Base-by-base conservation (phyloP, 2,888 invertebrate genomes). In the Lottia gigantea region DNA sequence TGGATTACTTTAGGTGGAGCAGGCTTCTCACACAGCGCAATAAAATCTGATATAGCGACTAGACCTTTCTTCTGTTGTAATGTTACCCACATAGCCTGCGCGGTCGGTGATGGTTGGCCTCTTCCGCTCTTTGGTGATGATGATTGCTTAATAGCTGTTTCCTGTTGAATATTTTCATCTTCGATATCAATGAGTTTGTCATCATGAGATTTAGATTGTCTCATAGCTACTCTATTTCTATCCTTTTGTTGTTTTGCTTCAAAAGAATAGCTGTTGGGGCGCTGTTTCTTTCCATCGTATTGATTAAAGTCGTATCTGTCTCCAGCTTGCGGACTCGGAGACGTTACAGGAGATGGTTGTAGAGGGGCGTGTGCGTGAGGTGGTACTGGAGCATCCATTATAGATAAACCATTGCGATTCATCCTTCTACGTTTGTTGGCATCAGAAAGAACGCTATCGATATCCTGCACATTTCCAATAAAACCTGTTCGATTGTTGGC, bases 31-130 rank as follows among this genome's bases (percentile, higher is more conserved):
- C 86, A 87, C n/a, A 87, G 77, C 19, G 75, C 76, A 67, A 87
- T 74, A 66, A 87, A 83, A 64, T 87, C 86, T 12, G 77, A 75
- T 68, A 86, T 86, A 47, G 84, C 83, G 23, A 86, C 85, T 26
- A 82, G 79, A 16, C 86, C 86, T 65, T 83, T 81, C 63, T 80
- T 82, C 62, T 78, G 72, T 66, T 81, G 80, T 11, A 86, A 76
- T 40, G 82, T 76, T 25, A 78, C 80, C 78, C 79, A 77, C 84
- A 84, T 84, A 73, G 81, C 81, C 74, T 83, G 78, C 19, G 78
- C 78, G 4, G 81, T 78, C 12, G 77, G 73, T 7, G 76, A 78
- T 19, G 45, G 66, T 12, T 67, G 68, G 26, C 19, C 45, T 19
- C 62, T 62, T 11, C 47, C 26, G 26, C 45, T 46, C n/a, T 55